phyloP scores from a whole-genome alignment of 2,797 vertebrate species.

The Lagorchestes hirsutus region DNA sequence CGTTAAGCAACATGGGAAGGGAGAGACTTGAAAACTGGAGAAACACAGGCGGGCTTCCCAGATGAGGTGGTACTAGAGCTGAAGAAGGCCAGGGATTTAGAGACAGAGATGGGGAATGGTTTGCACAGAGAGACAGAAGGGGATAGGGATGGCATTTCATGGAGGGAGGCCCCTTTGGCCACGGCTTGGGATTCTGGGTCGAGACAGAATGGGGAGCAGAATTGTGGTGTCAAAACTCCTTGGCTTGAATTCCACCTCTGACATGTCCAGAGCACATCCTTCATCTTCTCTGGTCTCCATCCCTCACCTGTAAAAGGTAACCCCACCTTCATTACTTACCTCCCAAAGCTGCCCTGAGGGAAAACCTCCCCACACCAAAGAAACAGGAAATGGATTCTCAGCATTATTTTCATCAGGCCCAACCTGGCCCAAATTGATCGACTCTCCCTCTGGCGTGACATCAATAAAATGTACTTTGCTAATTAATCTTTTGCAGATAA shows the following conservation, averaged over 20 bases:
- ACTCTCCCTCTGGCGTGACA: slow-evolving; percentile 43
- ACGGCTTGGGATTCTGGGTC: not conserved
- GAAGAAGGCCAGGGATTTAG: not conserved
- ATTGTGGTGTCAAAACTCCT: not conserved
- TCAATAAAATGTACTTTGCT: slow-evolving; percentile 74
- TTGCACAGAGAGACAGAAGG: too few species aligned
- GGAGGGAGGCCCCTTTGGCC: not conserved
- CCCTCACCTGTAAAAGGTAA: not conserved
- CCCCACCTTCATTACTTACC: not conserved
- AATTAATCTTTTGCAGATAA: slow-evolving; percentile 78
- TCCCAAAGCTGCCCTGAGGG: not conserved
- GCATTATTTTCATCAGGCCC: not conserved
- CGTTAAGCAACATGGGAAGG: not conserved
- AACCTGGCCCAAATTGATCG: slow-evolving; percentile 54
- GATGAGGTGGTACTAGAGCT: not conserved
- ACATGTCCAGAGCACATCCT: not conserved
- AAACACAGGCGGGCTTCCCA: not conserved
- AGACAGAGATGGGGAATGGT: not conserved
- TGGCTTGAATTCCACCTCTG: not conserved
- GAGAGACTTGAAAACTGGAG: not conserved
- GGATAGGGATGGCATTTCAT: not conserved
- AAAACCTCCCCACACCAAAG: not conserved
- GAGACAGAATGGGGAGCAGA: not conserved
- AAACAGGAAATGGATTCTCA: not conserved
- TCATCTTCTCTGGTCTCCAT: not conserved